Evolutionary conservation across 2,113 vertebrate species (phyloP).

Genomic region (Entelurus aequoreus): DNA sequence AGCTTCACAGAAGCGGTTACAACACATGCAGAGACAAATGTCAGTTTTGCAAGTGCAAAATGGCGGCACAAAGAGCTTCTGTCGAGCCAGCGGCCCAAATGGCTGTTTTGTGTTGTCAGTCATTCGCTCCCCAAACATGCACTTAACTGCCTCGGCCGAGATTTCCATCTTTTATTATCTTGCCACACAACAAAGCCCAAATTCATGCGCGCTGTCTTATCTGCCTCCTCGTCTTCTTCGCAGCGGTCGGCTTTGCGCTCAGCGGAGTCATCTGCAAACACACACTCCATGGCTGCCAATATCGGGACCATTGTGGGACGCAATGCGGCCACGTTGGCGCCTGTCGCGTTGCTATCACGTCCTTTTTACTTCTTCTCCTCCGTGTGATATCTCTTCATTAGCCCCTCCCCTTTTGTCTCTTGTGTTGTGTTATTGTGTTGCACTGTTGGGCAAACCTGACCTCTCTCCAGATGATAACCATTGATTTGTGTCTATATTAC

Average conservation of each 20-base stretch:
- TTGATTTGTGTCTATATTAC: constrained; percentile 76
- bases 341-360: constrained; percentile 16
- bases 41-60: constrained; percentile 27
- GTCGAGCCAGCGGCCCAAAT: constrained; percentile 50
- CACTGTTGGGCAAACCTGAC: constrained; percentile 55
- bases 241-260: constrained; percentile 54
- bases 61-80: constrained; percentile 41
- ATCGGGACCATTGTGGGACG: constrained; percentile 54
- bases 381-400: constrained; percentile 14
- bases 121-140: constrained; percentile 59
- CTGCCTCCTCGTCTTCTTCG: constrained; percentile 60
- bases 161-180: constrained; percentile 60
- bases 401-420: constrained; percentile 29
- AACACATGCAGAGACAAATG: constrained; percentile 25
- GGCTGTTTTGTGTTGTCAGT: constrained; percentile 65
- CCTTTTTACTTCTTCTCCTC: constrained; percentile 9
- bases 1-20: background rate
- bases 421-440: constrained; percentile 55
- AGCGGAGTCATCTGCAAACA: constrained; percentile 48
- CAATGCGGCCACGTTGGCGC: constrained; percentile 55
- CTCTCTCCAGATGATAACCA: constrained; percentile 67
- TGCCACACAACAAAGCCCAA: constrained; percentile 58
- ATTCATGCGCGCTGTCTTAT: constrained; percentile 59
- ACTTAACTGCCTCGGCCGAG: constrained; percentile 54
- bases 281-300: constrained; percentile 60